Base-by-base conservation (phyloP, 2,888 invertebrate genomes). In the Plebejus melissa region DNA sequence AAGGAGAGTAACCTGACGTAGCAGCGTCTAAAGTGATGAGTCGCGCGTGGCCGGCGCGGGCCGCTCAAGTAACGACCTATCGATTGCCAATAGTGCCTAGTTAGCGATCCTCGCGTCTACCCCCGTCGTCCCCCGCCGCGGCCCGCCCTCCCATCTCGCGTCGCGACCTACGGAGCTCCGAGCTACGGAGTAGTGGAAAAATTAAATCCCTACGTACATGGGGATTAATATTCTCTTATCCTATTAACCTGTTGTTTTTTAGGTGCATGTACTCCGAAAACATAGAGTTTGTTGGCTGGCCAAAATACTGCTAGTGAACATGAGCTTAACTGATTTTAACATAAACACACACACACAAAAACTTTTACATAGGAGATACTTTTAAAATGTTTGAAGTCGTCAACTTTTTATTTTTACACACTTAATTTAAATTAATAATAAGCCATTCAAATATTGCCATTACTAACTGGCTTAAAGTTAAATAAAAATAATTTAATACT, bases 1-100 rank as follows among this genome's bases (percentile, higher is more conserved):
- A 93, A 93, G 93, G 93, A 93, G 93, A 93, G 93, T 93, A 91
- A 91, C 93, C 93, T 93, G 93, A 93, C 93, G 91, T 88, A 87
- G 93, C 90, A 86, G 87, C 90, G 87, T 88, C 90, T 87, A 92
- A 93, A 93, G 91, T 92, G 93, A 93, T 92, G 93, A 93, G 92
- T 92, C 90, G 93, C 89, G 83, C 84, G 84, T 84, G 84, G 91
- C 89, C 89, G 88, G 88, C 86, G 79, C 82, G 81, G 83, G 84
- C 84, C 82, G 88, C 88, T 86, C 87, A 86, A 89, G 89, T 88
- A 89, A 90, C 90, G 91, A 90, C 92, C 91, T 93, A 93, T 93
- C 92, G 93, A 93, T 93, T 92, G 91, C 88, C 90, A 91, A 93
- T 93, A 93, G 88, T 93, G 93, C 90, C 88, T 91, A 90, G 93